phyloP scores from a whole-genome alignment of 2,113 vertebrate species.

The Ochotona princeps region DNA sequence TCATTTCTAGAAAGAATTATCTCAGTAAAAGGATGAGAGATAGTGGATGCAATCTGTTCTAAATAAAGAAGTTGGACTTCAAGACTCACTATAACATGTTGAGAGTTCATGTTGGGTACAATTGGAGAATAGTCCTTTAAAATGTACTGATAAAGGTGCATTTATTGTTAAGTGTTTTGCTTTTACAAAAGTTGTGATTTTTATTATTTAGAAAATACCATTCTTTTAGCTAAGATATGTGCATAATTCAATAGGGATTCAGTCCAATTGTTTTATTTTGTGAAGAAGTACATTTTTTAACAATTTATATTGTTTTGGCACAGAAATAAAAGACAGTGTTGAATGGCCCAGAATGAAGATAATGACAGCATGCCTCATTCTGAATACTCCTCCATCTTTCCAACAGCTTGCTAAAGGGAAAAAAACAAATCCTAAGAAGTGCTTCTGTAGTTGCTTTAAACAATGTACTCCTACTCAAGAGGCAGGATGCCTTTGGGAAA shows the following conservation, averaged over 20 bases:
- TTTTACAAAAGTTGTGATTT: slow-evolving; percentile 51
- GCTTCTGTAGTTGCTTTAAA: slow-evolving; percentile 65
- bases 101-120: slow-evolving; percentile 51
- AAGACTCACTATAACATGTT: neutral
- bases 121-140: slow-evolving; percentile 26
- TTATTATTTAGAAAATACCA: slow-evolving; percentile 70
- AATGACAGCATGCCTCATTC: slow-evolving; percentile 73
- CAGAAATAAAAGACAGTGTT: slow-evolving; percentile 78
- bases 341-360: slow-evolving; percentile 75
- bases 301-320: slow-evolving; percentile 81
- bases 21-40: neutral
- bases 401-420: slow-evolving; percentile 65
- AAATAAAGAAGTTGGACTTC: neutral
- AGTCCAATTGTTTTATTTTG: slow-evolving; percentile 74
- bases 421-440: slow-evolving; percentile 52
- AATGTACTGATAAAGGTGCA: slow-evolving; percentile 7
- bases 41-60: neutral
- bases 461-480: slow-evolving; percentile 64
- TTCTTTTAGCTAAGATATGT: slow-evolving; percentile 70
- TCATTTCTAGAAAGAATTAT: neutral
- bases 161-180: slow-evolving; percentile 23
- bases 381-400: slow-evolving; percentile 72
- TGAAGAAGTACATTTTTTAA: slow-evolving; percentile 78
- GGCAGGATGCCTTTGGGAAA: slow-evolving; percentile 50
- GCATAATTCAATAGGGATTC: slow-evolving; percentile 73